Conservation (phyloP, 2,888 invertebrate genomes). For the Myopa tessellatipennis region DNA sequence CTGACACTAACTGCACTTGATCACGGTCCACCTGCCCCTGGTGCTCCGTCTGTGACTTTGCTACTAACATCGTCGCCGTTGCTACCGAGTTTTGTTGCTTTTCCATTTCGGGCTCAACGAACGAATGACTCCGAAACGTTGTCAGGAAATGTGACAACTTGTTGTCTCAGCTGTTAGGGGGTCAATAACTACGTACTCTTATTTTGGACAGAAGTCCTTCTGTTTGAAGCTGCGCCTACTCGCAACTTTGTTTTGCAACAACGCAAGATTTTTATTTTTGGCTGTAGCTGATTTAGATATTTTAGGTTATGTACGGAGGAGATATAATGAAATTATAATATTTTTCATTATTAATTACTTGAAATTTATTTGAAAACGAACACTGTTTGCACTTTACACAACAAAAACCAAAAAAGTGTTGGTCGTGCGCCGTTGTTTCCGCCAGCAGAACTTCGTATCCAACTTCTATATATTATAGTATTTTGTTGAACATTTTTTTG, state of each 20-base stretch:
- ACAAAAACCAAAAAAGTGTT: neutral
- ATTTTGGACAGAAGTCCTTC: constrained; percentile 4
- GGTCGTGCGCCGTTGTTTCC: neutral
- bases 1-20: constrained; percentile 3
- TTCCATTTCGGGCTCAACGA: constrained; percentile 17
- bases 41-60: neutral
- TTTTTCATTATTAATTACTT: neutral
- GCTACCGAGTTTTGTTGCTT: constrained; percentile 9
- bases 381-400: neutral
- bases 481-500: constrained; percentile 28
- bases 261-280: neutral
- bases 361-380: neutral
- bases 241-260: neutral
- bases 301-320: constrained; percentile 20
- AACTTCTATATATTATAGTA: constrained; percentile 33
- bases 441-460: constrained; percentile 16
- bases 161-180: constrained; percentile 24
- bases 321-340: neutral
- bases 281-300: neutral
- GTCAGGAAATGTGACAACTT: neutral
- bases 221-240: neutral
- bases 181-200: neutral
- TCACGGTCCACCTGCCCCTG: constrained; percentile 9
- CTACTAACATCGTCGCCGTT: constrained; percentile 1
- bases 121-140: neutral